These are phyloP conservation scores for Caenorhabditis virilis DNA, from an alignment of 2,888 invertebrate genomes.

Conservation along the genomic window DNA sequence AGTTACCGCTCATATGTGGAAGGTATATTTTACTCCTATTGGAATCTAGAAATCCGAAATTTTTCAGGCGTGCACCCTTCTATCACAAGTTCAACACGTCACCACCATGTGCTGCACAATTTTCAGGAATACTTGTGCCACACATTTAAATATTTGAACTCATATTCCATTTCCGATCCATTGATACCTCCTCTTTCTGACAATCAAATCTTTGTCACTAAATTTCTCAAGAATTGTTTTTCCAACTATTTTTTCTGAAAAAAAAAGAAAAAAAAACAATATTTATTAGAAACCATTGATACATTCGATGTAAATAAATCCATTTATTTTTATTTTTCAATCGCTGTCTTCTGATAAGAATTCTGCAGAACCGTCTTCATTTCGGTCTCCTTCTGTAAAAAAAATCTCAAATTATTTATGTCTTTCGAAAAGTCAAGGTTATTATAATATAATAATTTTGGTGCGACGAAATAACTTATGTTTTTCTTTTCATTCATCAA, in stretches of 20 bases:
- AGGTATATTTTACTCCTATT: slow-evolving; percentile 35
- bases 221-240: not conserved
- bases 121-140: slow-evolving; percentile 41
- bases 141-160: slow-evolving; percentile 15
- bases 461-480: too few species aligned
- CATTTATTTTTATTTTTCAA: too few species aligned
- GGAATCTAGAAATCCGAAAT: not conserved
- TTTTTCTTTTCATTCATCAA: too few species aligned
- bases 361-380: slow-evolving; percentile 15
- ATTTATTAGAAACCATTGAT: too few species aligned
- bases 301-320: too few species aligned
- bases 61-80: slow-evolving; percentile 52
- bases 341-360: slow-evolving; percentile 1
- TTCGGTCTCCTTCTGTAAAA: slow-evolving; percentile 33
- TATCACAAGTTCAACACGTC: slow-evolving; percentile 52
- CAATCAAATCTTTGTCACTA: not conserved
- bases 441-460: too few species aligned
- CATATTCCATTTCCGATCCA: not conserved
- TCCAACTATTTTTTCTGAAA: not conserved
- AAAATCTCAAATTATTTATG: not conserved
- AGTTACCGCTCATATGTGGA: slow-evolving; percentile 46
- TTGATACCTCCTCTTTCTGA: not conserved
- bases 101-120: slow-evolving; percentile 57
- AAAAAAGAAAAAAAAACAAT: too few species aligned
- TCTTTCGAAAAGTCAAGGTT: slow-evolving; percentile 1